Conservation (phyloP, 2,797 vertebrate genomes). For the Amblyopsis hoosieri region DNA sequence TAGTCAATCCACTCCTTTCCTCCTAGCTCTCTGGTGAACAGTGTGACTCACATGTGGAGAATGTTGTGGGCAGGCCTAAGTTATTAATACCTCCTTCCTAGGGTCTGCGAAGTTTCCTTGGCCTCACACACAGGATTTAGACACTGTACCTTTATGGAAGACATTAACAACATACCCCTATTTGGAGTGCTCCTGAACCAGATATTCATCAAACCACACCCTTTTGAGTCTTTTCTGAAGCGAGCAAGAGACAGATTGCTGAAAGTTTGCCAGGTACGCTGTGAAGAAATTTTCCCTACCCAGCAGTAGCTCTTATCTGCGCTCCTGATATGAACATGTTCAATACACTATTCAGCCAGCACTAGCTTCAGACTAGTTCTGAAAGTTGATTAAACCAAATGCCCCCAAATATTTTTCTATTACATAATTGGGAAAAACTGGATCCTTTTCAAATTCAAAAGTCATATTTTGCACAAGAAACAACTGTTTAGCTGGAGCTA, state of each 20-base stretch:
- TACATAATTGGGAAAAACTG: no score
- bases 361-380: no score
- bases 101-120: conserved; percentile 74
- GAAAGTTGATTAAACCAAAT: no score
- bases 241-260: background rate
- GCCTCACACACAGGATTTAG: conserved; percentile 55
- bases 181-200: conserved; percentile 57
- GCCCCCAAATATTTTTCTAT: no score
- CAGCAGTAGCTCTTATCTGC: background rate
- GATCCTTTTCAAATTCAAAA: no score
- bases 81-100: conserved; percentile 84
- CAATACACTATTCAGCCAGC: no score
- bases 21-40: conserved; percentile 61
- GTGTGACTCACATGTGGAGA: conserved; percentile 80
- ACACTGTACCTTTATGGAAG: conserved; percentile 72
- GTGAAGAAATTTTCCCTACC: background rate
- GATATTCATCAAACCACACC: conserved; percentile 37
- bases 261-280: conserved; percentile 2
- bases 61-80: conserved; percentile 78
- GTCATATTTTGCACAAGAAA: no score
- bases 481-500: no score
- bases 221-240: conserved; percentile 21
- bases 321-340: background rate
- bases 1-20: conserved; percentile 58
- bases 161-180: conserved; percentile 58